Conservation (phyloP, 2,113 vertebrate species). For the Raja brachyura region DNA sequence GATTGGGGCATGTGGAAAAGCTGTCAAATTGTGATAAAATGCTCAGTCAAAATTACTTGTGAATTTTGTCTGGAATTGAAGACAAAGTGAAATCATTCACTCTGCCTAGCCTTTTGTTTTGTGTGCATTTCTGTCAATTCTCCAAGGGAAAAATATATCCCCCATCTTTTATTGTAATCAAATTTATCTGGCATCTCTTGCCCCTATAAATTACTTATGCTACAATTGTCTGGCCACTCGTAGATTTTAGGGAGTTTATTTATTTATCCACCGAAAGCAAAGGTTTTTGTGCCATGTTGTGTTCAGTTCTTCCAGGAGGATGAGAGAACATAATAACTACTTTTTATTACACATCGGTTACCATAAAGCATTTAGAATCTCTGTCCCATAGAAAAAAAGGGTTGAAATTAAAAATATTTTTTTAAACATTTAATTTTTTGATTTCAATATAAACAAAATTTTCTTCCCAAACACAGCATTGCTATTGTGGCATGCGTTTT, state of each 20-base stretch:
- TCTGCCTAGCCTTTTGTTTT: conserved; percentile 67
- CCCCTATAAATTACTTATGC: conserved; percentile 72
- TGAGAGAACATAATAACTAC: conserved; percentile 42
- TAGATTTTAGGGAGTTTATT: conserved; percentile 66
- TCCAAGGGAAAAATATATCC: conserved; percentile 74
- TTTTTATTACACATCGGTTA: conserved; percentile 15
- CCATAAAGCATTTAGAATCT: not conserved
- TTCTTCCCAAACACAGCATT: not conserved
- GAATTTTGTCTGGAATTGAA: conserved; percentile 63
- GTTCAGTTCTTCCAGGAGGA: conserved; percentile 54
- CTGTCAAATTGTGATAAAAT: conserved; percentile 64
- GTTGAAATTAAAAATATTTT: not conserved
- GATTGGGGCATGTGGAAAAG: conserved; percentile 58
- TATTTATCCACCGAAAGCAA: conserved; percentile 77
- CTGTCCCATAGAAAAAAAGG: not conserved
- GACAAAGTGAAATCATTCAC: conserved; percentile 64
- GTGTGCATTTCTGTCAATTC: conserved; percentile 76
- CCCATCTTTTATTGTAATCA: conserved; percentile 85
- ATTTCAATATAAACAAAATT: not conserved
- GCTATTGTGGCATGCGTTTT: not conserved
- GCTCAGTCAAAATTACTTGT: conserved; percentile 56
- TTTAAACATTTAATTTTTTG: not conserved
- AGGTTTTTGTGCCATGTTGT: conserved; percentile 74
- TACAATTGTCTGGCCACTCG: conserved; percentile 64
- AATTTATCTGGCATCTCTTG: conserved; percentile 80